Conservation (phyloP, 2,888 invertebrate species). For the Tachina grossa region DNA sequence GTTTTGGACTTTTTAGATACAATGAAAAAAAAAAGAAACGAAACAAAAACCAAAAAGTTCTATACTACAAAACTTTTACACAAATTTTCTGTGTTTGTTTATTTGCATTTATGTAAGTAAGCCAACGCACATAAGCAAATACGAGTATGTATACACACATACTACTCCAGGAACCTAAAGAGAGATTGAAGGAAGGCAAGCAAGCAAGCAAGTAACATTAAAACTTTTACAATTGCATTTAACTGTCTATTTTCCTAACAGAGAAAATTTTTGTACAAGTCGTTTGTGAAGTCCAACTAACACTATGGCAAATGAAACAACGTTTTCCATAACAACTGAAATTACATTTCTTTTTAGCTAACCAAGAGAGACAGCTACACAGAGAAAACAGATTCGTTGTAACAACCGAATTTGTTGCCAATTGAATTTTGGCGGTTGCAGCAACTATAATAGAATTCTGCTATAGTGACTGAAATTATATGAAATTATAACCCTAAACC, state of each 20-base stretch:
- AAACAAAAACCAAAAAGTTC: not conserved
- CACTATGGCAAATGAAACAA: not conserved
- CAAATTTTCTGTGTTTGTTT: conserved; percentile 40
- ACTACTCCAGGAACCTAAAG: not conserved
- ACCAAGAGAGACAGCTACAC: not conserved
- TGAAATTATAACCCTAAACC: too few relatives aligned
- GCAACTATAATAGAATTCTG: too few relatives aligned
- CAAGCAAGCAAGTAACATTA: not conserved
- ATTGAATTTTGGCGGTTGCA: too few relatives aligned
- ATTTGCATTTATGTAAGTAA: conserved; percentile 15
- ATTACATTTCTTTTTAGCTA: not conserved
- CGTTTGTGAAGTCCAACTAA: not conserved
- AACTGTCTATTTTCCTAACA: conserved; percentile 19
- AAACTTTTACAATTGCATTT: conserved; percentile 22
- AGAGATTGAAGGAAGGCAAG: conserved; percentile 3
- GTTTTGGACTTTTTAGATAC: conserved; percentile 59
- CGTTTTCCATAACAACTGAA: conserved; percentile 1
- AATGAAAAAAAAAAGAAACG: not conserved
- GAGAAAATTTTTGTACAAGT: not conserved
- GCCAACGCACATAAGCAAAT: not conserved
- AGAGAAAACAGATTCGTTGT: too few relatives aligned
- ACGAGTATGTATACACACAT: not conserved
- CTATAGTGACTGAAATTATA: too few relatives aligned
- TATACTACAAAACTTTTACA: conserved; percentile 34
- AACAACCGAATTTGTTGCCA: too few relatives aligned